phyloP scores from a whole-genome alignment of 2,797 vertebrate species.

The Heteromormyrus szaboi region DNA sequence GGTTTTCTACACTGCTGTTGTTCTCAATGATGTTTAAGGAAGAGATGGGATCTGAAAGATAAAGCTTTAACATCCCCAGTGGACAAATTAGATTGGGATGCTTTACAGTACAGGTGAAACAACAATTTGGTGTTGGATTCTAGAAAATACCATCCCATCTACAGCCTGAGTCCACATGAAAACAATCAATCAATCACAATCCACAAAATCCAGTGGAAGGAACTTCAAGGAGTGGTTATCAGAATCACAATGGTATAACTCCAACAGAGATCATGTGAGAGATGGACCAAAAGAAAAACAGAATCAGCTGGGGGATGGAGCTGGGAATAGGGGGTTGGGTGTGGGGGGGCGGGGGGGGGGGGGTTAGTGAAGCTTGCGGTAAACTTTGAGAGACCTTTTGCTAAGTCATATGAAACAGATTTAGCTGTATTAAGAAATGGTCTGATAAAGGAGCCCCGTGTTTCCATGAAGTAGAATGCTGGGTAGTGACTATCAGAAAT shows the following conservation, averaged over 20 bases:
- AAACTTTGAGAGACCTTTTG: slow-evolving; percentile 26
- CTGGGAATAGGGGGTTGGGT: neutral
- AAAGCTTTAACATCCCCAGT: neutral
- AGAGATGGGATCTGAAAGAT: neutral
- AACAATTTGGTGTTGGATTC: neutral
- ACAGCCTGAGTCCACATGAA: neutral
- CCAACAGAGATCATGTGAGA: neutral
- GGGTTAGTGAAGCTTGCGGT: neutral
- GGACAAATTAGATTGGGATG: neutral
- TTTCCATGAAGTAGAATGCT: slow-evolving; percentile 43
- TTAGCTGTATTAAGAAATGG: slow-evolving; percentile 42
- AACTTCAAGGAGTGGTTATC: slow-evolving; percentile 4
- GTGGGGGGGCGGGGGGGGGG: neutral
- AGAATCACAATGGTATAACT: neutral
- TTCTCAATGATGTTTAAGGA: neutral
- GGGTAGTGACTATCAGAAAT: slow-evolving; percentile 55
- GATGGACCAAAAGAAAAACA: neutral
- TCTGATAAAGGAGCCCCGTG: slow-evolving; percentile 25
- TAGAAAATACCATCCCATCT: neutral
- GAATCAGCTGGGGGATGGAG: neutral
- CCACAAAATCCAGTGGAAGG: neutral
- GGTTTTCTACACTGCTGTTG: neutral
- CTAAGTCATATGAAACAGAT: slow-evolving; percentile 62
- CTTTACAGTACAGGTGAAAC: neutral
- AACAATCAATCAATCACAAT: neutral